Evolutionary conservation across 2,113 vertebrate species (phyloP), one percentile per base, ranked within the genome.

Genomic region (Kobus ellipsiprymnus): DNA sequence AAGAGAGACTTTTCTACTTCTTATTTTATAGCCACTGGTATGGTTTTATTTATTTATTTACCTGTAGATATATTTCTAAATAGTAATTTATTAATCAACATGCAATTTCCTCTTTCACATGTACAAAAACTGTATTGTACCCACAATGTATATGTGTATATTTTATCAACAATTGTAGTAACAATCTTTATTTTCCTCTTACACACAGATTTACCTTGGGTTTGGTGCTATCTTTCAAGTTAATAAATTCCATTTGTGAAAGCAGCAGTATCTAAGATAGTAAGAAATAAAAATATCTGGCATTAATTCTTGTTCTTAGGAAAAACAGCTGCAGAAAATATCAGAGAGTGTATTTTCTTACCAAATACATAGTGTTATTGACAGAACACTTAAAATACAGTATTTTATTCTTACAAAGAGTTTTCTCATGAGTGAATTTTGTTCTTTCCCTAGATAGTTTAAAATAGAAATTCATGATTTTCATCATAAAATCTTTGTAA

Each of bases 401-500:
- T 30, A 15, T 83, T 95, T 97, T 96, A 46, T 93, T 90, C 67
- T 80, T 30, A 40, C 12, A 44, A 87, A 96, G 64, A 46, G 8
- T 71, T 94, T 95, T 46, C 21, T 96, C 71, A 71, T 80, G 21
- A 83, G 89, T 82, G 64, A 25, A 86, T 77, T 62, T 96, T 96
- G 48, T 71, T 96, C 71, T 90, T 95, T 84, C 19, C 23, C 4
- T 84, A 83, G 67, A 27, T 11, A 46, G 25, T 87, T 95, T 27
- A 90, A 57, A 92, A 91, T 71, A 84, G 16, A 86, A 78, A 83
- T 67, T 94, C 21, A 67, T 5, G 4, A 11, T 77, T 90, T 80
- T 91, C 54, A 40, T 54, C 16, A 54, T 12, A 92, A 84, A 80
- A 62, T 87, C 52, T 74, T 52, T 80, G 46, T 77, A 93, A 57